Evolutionary conservation across 2,888 invertebrate species (phyloP).

Genomic region (Athrips mouffetella): DNA sequence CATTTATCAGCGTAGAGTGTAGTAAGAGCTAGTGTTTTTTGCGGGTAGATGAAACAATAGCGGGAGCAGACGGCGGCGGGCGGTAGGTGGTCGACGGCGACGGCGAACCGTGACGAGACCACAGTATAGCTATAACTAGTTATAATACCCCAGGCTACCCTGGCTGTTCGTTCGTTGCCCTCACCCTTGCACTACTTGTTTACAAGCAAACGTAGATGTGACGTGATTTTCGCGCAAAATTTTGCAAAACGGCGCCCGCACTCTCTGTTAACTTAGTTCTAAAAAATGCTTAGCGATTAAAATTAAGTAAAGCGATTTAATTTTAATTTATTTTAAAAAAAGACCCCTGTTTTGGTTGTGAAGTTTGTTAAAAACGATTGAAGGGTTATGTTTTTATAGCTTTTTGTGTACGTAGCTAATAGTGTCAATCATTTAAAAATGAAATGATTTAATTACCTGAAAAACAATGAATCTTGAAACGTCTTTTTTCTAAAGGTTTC

Average conservation of each 20-base stretch:
- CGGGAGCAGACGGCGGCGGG: background rate
- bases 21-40: background rate
- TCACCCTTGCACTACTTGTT: background rate
- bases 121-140: background rate
- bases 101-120: background rate
- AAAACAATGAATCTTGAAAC: too few species aligned
- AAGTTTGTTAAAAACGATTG: background rate
- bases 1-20: slow-evolving; percentile 10
- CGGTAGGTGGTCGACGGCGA: background rate
- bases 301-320: too few species aligned
- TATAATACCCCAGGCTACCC: background rate
- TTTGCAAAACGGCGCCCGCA: background rate
- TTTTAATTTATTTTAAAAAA: too few species aligned
- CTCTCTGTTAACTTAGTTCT: slow-evolving; percentile 1
- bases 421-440: too few species aligned
- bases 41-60: background rate
- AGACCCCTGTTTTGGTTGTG: too few species aligned
- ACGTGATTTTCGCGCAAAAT: background rate
- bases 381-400: background rate
- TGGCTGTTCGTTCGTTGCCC: background rate
- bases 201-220: background rate
- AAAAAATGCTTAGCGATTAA: too few species aligned
- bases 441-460: too few species aligned
- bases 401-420: background rate
- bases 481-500: too few species aligned